phyloP scores from a whole-genome alignment of 1,140 invertebrate genomes.

The Mizuhopecten yessoensis region DNA sequence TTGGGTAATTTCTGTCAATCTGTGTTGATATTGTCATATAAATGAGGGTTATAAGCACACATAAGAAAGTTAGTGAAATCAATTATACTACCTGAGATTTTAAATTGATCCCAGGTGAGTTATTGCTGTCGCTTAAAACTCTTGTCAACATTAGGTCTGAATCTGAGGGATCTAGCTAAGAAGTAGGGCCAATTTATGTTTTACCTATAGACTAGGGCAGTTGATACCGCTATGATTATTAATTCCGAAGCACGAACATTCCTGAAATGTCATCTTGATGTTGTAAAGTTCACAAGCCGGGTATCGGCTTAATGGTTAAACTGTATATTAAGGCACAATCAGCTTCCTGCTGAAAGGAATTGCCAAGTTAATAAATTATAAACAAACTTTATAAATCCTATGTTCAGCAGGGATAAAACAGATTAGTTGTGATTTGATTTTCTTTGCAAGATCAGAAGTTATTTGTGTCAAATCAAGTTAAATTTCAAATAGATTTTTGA shows the following conservation, averaged over 20 bases:
- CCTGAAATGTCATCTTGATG: slow-evolving; percentile 11
- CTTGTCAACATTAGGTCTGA: slow-evolving; percentile 52
- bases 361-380: neutral
- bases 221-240: slow-evolving; percentile 1
- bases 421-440: neutral
- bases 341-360: neutral
- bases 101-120: slow-evolving; percentile 55
- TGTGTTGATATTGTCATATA: slow-evolving; percentile 56
- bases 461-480: no score
- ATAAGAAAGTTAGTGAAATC: slow-evolving; percentile 59
- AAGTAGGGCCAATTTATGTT: slow-evolving; percentile 55
- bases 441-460: no score
- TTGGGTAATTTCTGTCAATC: slow-evolving; percentile 60
- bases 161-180: slow-evolving; percentile 53
- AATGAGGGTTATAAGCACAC: slow-evolving; percentile 56
- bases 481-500: no score
- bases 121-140: slow-evolving; percentile 53
- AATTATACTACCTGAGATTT: slow-evolving; percentile 54
- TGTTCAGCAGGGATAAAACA: neutral
- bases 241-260: slow-evolving; percentile 17
- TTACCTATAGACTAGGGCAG: slow-evolving; percentile 9
- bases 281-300: neutral
- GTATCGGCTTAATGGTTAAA: neutral
- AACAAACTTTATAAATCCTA: neutral
- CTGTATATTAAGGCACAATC: neutral